A percentile compares a stretch with the other conserved stretches of the same genome.
These are phyloP conservation scores for Choristoneura rosaceana DNA, from an alignment of 2,888 invertebrate species.

Conservation along the genomic window DNA sequence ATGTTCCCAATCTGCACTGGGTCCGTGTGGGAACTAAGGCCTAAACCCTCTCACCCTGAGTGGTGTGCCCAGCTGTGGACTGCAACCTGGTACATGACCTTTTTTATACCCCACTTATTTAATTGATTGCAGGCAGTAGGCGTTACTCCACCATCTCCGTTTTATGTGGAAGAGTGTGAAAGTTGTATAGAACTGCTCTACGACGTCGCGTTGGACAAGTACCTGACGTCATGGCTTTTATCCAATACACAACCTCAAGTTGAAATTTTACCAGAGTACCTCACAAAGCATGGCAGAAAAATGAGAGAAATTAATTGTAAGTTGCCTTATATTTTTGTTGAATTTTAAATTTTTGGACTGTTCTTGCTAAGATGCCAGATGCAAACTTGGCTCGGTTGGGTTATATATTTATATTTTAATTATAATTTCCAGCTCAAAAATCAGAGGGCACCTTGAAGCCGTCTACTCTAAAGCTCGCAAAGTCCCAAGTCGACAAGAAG, in stretches of 20 bases:
- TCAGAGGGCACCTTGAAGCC: constrained; percentile 68
- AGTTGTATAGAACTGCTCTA: constrained; percentile 92
- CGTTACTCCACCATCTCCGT: constrained; percentile 89
- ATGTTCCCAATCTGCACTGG: no score
- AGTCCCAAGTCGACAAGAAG: constrained; percentile 85
- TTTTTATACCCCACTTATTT: neutral
- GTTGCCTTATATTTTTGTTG: no score
- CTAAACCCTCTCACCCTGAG: no score
- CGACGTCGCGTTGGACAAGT: constrained; percentile 90
- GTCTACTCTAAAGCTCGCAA: constrained; percentile 71
- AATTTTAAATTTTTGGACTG: no score
- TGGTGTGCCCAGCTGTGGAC: no score
- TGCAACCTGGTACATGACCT: no score
- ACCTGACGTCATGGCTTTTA: constrained; percentile 88
- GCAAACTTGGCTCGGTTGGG: no score
- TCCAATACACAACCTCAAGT: constrained; percentile 88
- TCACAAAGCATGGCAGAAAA: constrained; percentile 72
- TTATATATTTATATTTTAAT: neutral
- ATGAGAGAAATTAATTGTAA: constrained; percentile 71
- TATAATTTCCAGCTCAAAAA: constrained; percentile 65
- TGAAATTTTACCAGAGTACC: constrained; percentile 68
- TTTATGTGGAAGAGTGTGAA: constrained; percentile 96
- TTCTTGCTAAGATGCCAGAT: no score
- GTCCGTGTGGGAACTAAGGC: no score
- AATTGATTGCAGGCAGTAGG: constrained; percentile 81